A percentile compares a stretch with the other conserved stretches of the same genome.
These are phyloP conservation scores for Eumerus sabulonum DNA, from an alignment of 2,888 invertebrate genomes.

Conservation along the genomic window DNA sequence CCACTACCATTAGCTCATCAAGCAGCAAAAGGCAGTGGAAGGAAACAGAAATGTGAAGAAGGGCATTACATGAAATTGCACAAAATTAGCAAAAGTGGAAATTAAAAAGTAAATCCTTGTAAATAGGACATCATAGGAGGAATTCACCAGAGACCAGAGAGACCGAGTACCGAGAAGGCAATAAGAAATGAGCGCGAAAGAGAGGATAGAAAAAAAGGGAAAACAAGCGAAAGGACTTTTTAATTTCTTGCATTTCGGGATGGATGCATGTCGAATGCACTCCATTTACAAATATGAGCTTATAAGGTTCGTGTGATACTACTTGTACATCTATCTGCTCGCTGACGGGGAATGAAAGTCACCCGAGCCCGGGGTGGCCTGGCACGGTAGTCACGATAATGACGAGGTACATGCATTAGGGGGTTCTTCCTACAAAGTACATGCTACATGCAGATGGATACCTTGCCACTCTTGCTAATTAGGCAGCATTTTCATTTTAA, in stretches of 20 bases:
- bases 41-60: neutral
- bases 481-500: constrained; percentile 72
- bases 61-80: constrained; percentile 53
- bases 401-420: constrained; percentile 44
- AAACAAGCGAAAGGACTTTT: constrained; percentile 54
- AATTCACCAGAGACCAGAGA: constrained; percentile 47
- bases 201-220: constrained; percentile 47
- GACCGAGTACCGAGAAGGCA: constrained; percentile 12
- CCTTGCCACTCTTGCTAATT: constrained; percentile 72
- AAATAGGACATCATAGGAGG: constrained; percentile 55
- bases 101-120: constrained; percentile 67
- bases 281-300: constrained; percentile 53
- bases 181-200: neutral
- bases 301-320: constrained; percentile 27
- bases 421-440: constrained; percentile 37
- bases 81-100: constrained; percentile 67
- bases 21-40: neutral
- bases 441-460: constrained; percentile 60
- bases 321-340: constrained; percentile 11
- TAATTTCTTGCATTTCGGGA: constrained; percentile 62
- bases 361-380: too few species aligned
- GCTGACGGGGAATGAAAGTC: neutral
- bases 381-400: constrained; percentile 34
- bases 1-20: constrained; percentile 56
- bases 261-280: constrained; percentile 62